These are phyloP conservation scores for Echiichthys vipera DNA, from an alignment of 2,797 vertebrate species.

Conservation along the genomic window DNA sequence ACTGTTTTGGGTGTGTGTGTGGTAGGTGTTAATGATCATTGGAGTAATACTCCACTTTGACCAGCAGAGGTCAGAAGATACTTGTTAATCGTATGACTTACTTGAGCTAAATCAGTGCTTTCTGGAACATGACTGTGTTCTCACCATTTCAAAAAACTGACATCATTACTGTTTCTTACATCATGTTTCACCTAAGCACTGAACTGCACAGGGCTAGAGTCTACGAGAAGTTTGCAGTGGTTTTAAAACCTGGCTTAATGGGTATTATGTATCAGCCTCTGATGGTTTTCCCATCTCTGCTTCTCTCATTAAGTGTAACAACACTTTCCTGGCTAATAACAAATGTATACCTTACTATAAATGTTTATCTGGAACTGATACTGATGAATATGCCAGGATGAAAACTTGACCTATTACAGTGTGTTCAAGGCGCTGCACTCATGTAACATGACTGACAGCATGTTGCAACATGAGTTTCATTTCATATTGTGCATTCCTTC, in stretches of 20 bases:
- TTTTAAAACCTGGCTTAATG: slow-evolving; percentile 26
- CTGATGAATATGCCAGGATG: background rate
- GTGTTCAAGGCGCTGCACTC: background rate
- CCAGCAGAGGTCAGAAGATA: slow-evolving; percentile 77
- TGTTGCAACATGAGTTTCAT: slow-evolving; percentile 31
- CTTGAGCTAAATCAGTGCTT: background rate
- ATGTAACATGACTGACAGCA: slow-evolving; percentile 18
- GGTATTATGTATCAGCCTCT: slow-evolving; percentile 32
- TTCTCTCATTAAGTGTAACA: slow-evolving; percentile 26
- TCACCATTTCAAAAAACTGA: background rate
- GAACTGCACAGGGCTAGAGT: background rate
- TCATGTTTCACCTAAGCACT: background rate
- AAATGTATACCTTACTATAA: slow-evolving; percentile 8
- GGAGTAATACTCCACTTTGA: background rate
- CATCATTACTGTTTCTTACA: background rate
- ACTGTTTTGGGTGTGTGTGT: background rate
- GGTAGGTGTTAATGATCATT: background rate
- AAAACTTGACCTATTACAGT: slow-evolving; percentile 28
- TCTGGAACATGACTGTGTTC: slow-evolving; percentile 3
- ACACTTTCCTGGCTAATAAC: slow-evolving; percentile 19
- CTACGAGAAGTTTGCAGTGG: background rate
- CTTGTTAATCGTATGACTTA: background rate
- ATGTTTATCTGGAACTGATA: slow-evolving; percentile 36
- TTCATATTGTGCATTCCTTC: slow-evolving; percentile 8
- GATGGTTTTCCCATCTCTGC: slow-evolving; percentile 39